Base-by-base conservation (phyloP, 2,888 invertebrate genomes). In the Eledona agricola region DNA sequence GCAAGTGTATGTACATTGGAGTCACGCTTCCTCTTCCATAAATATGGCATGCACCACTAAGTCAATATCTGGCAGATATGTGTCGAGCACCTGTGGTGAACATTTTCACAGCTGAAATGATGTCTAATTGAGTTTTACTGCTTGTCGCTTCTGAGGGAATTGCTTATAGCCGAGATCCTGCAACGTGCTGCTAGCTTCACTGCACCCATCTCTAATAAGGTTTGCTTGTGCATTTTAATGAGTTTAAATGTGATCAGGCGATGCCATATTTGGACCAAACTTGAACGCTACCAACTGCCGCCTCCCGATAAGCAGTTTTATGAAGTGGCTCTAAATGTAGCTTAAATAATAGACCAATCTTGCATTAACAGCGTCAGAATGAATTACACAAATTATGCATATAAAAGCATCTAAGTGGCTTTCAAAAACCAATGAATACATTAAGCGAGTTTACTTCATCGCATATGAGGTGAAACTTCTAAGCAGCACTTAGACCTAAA, bases 71-170 rank as follows among this genome's bases (percentile, higher is more conserved):
- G 17, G 19, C 40, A 40, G 40, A 37, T 26, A 25, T 38, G 38
- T 26, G 26, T 38, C 22, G 38, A 40, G 40, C 40, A 40, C 40
- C 40, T 40, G 40, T 26, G 40, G 40, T 40, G 40, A 40, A 40
- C 26, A 26, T 40, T 40, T 40, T 40, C 40, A 40, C 40, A 17
- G 40, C 20, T 40, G 40, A 28, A 40, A 40, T 17, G 40, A 40
- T 28, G 28, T 15, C 40, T 40, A 40, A 40, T 40, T 40, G 40
- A 40, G 40, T 40, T 40, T 40, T 40, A 40, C 40, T 40, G 40
- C 40, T 26, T 40, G 17, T 10, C 17, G 19, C 28, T 40, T 11
- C 38, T 38, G 16, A 40, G 40, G 40, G 40, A 40, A 40, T 40
- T 12, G 26, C 40, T 40, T 40, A 40, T 26, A 28, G 20, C 40